Percentiles rank a stretch among this genome's conserved stretches.
phyloP scores from a whole-genome alignment of 1,140 invertebrate species.

The Platyscapa corneri region DNA sequence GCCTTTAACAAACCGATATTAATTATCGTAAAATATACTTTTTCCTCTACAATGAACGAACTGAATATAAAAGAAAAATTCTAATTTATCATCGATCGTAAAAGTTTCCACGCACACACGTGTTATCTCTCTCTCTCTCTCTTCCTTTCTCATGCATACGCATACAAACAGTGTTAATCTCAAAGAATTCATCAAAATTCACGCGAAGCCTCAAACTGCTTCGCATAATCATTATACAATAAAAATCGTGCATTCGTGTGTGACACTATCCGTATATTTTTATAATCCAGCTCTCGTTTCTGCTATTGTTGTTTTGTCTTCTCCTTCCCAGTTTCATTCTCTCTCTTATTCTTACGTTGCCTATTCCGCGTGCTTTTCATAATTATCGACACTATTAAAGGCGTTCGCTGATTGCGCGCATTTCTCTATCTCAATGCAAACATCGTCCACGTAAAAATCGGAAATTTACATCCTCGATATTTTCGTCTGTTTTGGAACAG shows the following conservation, averaged over 20 bases:
- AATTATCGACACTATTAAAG: background rate
- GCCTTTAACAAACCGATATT: conserved; percentile 21
- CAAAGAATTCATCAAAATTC: conserved; percentile 16
- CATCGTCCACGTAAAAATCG: too few relatives aligned
- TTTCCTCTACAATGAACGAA: conserved; percentile 9
- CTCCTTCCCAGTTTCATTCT: background rate
- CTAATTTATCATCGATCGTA: conserved; percentile 7
- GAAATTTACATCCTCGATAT: too few relatives aligned
- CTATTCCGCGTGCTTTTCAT: background rate
- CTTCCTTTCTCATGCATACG: background rate
- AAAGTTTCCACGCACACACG: background rate
- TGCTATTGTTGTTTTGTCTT: background rate
- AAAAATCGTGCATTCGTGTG: background rate
- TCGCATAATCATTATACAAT: conserved; percentile 21
- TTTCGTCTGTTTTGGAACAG: too few relatives aligned
- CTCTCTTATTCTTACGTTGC: too few relatives aligned
- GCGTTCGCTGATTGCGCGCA: background rate
- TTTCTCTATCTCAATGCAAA: too few relatives aligned
- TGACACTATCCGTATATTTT: too few relatives aligned
- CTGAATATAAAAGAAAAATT: conserved; percentile 38
- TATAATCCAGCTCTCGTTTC: too few relatives aligned
- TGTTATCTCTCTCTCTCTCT: background rate
- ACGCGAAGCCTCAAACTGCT: background rate
- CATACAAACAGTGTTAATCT: too few relatives aligned
- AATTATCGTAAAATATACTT: conserved; percentile 21